These are phyloP conservation scores for Thecocarcelia acutangulata DNA, from an alignment of 2,888 invertebrate genomes.

Conservation along the genomic window DNA sequence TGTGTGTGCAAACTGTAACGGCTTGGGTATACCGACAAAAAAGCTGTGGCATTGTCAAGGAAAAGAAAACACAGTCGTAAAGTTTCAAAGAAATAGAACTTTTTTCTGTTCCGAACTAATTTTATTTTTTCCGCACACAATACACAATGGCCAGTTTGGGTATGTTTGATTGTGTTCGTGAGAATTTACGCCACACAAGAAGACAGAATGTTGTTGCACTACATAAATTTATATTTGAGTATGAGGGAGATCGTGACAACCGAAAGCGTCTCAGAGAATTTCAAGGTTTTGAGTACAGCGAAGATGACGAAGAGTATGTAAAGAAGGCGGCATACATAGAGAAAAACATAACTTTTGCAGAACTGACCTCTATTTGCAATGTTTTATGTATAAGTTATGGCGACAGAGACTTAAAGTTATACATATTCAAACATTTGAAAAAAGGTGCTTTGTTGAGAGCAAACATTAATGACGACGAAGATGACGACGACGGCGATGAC, in stretches of 20 bases:
- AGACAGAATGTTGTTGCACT: constrained; percentile 4
- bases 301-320: not conserved
- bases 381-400: not conserved
- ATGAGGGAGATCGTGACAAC: not conserved
- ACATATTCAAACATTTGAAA: not conserved
- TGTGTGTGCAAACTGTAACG: too few species aligned
- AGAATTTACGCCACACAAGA: constrained; percentile 1
- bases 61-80: too few species aligned
- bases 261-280: constrained; percentile 10
- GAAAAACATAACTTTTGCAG: not conserved
- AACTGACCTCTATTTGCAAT: not conserved
- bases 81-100: too few species aligned
- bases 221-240: too few species aligned
- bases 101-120: too few species aligned
- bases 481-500: too few species aligned
- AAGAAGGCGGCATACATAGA: not conserved
- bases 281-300: not conserved
- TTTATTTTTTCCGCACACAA: too few species aligned
- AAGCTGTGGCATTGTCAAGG: too few species aligned
- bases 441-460: not conserved
- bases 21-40: too few species aligned
- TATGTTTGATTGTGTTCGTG: not conserved
- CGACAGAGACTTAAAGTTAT: not conserved
- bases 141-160: not conserved
- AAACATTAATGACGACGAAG: not conserved